Base-by-base conservation (phyloP, 2,797 vertebrate genomes). In the Takifugu ocellatus region DNA sequence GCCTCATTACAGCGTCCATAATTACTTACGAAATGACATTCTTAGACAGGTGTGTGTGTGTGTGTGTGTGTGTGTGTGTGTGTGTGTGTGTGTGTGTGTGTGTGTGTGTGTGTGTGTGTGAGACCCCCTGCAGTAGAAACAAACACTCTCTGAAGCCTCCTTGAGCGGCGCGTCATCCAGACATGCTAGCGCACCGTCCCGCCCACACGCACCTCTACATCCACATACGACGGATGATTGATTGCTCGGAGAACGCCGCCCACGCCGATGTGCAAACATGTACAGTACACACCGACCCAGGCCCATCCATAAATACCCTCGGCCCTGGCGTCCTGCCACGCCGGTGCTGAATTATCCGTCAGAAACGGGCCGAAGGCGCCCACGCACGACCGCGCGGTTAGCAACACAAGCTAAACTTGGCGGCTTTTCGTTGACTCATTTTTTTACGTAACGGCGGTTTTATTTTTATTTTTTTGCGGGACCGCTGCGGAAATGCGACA, bases 391-490 rank as follows among this genome's bases (percentile, higher is more conserved):
- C 45, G 66, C 49, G 48, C 67, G 49, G 64, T 67, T 21, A 61
- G 61, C 67, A 66, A 78, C 68, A 59, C 21, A 48, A 68, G 71
- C 79, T 81, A 84, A 84, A 82, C 64, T 75, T 84, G 71, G 74
- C 50, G 12, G 29, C 63, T 71, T 66, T 68, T 54, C 68, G 74
- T 68, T 85, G 84, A 84, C 78, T 85, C 82, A 85, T 78, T 39
- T 14, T 67, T 76, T 87, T 87, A 87, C 74, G 71, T 86, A 87
- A 88, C 82, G 74, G 75, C 67, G 69, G 71, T 75, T 72, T 70
- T 4, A 8, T 25, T 24, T 63, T 17, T 49, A 14, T 25, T 26
- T 44, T 33, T 45, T 58, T 63, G 27, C 25, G 45, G 21, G 42
- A 43, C 31, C 9, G 48, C 6, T 49, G 46, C 6, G 26, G 11